Conservation (phyloP, 2,113 vertebrate genomes). For the Scomber japonicus region DNA sequence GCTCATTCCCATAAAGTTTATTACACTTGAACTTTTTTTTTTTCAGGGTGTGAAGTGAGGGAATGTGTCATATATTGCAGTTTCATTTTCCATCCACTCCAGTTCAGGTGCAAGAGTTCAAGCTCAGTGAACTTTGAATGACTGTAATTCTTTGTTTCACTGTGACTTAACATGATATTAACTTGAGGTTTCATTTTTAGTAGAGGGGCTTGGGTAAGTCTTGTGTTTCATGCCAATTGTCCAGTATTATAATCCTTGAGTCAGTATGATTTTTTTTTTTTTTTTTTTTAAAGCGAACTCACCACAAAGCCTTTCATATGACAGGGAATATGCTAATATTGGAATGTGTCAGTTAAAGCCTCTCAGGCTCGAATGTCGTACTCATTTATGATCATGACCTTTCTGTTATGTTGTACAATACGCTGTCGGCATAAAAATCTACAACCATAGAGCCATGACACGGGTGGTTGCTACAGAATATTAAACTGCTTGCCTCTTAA, state of each 20-base stretch:
- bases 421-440: background rate
- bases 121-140: conserved; percentile 4
- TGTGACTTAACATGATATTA: background rate
- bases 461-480: background rate
- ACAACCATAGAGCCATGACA: conserved; percentile 1
- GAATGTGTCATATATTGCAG: background rate
- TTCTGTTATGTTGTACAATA: conserved; percentile 4
- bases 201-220: background rate
- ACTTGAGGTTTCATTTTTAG: conserved; percentile 8
- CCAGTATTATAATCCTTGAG: conserved; percentile 32
- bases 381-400: conserved; percentile 21
- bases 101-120: background rate
- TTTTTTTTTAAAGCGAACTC: conserved; percentile 59
- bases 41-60: background rate
- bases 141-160: background rate
- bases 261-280: conserved; percentile 58
- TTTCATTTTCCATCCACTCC: conserved; percentile 10
- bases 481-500: background rate
- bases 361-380: background rate
- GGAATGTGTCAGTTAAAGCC: conserved; percentile 48
- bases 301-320: conserved; percentile 26
- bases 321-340: conserved; percentile 47
- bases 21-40: background rate
- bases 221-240: conserved; percentile 1
- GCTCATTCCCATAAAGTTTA: conserved; percentile 21